Base-by-base conservation (phyloP, 2,797 vertebrate genomes). In the Yasuhikotakia modesta region DNA sequence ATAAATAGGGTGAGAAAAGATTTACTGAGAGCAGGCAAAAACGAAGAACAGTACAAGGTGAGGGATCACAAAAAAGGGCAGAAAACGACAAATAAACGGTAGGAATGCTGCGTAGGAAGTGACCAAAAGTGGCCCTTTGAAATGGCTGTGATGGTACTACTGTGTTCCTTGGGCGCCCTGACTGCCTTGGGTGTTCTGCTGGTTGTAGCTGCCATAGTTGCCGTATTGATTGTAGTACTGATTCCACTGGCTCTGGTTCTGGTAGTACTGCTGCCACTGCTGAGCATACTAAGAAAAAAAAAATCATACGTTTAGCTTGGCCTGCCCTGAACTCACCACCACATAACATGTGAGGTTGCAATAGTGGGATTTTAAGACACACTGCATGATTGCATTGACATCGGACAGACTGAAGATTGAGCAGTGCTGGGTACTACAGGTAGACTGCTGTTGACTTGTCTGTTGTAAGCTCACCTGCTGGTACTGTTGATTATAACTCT, bases 241-340 rank as follows among this genome's bases (percentile, higher is more conserved):
- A 58, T 95, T 95, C 96, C 96, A 97, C 89, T 95, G 95, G 88
- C 92, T 93, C 93, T 95, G 95, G 91, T 94, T 95, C 91, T 96
- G 95, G 90, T 97, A 96, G 93, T 96, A 97, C 90, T 96, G 96
- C 91, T 92, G 95, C 96, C 96, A 97, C 86, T 96, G 96, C 90
- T 96, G 95, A 81, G 94, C 93, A 0, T 96, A 96, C 95, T 96
- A 90, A 0, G 19, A 58, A 58, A 13, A 78, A 71, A 58, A 35
- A 4, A 2, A 5, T 35, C 32, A 35, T 35, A 35, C 4, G 6
- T 35, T 35, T 35, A 5, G 35, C 35, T 39, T 39, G 35, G 35
- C 35, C 35, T 39, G 35, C 6, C 35, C 8, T 27, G 2, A 27
- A 27, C 27, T 27, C 27, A 27, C 27, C 27, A 27, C 27, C 4